Percentiles rank a stretch among this genome's conserved stretches.
These are phyloP conservation scores for Sebastes minor DNA, from an alignment of 2,797 vertebrate species.

Conservation along the genomic window DNA sequence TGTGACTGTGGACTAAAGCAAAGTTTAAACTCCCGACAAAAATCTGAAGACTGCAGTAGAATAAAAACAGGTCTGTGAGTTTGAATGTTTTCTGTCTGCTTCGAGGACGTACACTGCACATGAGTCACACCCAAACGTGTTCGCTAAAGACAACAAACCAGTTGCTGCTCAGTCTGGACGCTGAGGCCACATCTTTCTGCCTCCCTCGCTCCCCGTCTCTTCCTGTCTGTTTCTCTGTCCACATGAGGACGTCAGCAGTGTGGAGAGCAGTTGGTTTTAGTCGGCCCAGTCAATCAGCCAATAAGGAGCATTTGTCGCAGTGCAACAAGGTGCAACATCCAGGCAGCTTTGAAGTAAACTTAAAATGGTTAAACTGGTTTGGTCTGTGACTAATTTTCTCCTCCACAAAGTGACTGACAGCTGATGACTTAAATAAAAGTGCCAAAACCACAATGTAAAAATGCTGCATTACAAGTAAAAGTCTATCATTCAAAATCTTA, in stretches of 20 bases:
- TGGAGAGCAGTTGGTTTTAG: slow-evolving; percentile 20
- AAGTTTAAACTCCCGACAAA: slow-evolving; percentile 42
- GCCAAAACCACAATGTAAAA: not conserved
- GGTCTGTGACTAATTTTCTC: not conserved
- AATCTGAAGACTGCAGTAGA: slow-evolving; percentile 36
- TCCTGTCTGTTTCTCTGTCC: slow-evolving; percentile 43
- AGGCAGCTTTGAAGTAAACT: slow-evolving; percentile 13
- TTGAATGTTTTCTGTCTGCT: slow-evolving; percentile 65
- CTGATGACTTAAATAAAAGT: not conserved
- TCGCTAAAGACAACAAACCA: slow-evolving; percentile 75
- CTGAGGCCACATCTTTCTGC: slow-evolving; percentile 61
- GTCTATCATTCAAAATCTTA: not conserved
- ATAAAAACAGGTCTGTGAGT: slow-evolving; percentile 52
- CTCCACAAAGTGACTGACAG: not conserved
- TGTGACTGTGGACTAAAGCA: slow-evolving; percentile 45
- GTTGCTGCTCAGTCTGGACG: slow-evolving; percentile 66
- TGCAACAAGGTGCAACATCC: slow-evolving; percentile 8
- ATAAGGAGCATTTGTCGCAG: slow-evolving; percentile 25
- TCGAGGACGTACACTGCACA: slow-evolving; percentile 12
- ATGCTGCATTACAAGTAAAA: not conserved
- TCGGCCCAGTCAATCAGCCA: slow-evolving; percentile 27
- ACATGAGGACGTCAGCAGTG: slow-evolving; percentile 44
- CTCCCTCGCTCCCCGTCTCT: slow-evolving; percentile 34
- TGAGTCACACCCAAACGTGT: slow-evolving; percentile 74
- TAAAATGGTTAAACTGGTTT: not conserved